Evolutionary conservation across 1,140 invertebrate species (phyloP), one percentile per base, ranked within the genome.

Genomic region (Drosophila navojoa): DNA sequence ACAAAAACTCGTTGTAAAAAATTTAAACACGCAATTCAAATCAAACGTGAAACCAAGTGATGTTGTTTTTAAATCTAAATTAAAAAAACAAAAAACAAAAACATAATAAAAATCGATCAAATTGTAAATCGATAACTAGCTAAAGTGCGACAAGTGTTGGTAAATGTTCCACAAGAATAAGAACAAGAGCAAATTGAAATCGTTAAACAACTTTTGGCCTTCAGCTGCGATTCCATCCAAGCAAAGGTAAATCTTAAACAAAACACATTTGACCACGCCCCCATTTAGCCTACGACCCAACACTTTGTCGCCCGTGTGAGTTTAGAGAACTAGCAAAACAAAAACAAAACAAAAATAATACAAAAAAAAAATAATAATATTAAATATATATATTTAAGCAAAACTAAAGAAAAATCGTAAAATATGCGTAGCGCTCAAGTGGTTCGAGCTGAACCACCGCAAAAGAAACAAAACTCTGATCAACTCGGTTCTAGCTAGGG

Each of bases 41-140:
- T 91, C 90, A 91, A 91, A 91, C 85, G 74, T 91, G 90, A 91
- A 91, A 91, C 89, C 79, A 91, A 90, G 90, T 91, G 89, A 91
- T 91, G 90, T 91, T 91, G 79, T 89, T 82, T 81, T 90, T 82
- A 82, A 89, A 89, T 85, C 66, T 75, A 87, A 87, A 70, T 59
- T 63, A 13, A 27, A n/a, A 62, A 42, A 42, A 69, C 2, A 54
- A 13, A 50, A 49, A 63, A 44, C 29, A 45, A 32, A 22, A 11
- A 32, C n/a, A n/a, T n/a, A 49, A 54, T 50, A n/a, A 35, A 69
- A 50, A 40, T 38, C 57, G 10, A 60, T 64, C 42, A 50, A 64
- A 22, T 32, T 29, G 29, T 25, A 16, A 10, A 49, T 16, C 42
- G 47, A 62, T 35, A 60, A 66, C 50, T 70, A 70, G 47, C 54